Evolutionary conservation across 64 coral and sea anemone genomes (phyloP), one percentile per base, ranked within the genome.

Genomic region (Porites australiensis): DNA sequence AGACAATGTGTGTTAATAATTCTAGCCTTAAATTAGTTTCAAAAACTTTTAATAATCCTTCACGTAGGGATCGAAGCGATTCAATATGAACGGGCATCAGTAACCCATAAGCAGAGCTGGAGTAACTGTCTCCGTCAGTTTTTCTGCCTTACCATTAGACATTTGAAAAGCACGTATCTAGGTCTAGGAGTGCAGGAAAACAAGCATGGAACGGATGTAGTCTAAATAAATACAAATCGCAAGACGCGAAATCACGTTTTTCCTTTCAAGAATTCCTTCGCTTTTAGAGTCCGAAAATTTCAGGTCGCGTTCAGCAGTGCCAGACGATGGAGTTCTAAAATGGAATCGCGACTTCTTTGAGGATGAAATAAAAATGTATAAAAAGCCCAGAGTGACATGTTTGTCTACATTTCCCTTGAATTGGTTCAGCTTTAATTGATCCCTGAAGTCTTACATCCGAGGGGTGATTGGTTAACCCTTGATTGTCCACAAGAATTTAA

Each of bases 391-490:
- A 58, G 79, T 82, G 79, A 82, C 79, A 84, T 68, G 81, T 68
- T 68, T 84, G 81, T 84, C 81, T 44, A 69, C 63, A 65, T 63
- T 50, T 84, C 63, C 63, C 69, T 84, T 84, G 81, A 84, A 84
- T 84, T 84, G 51, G 44, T 84, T 84, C 19, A 84, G 81, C 81
- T 84, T 84, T 84, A 69, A 84, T 84, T 84, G 81, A 84, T 66
- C 46, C 46, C 79, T 84, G 19, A 18, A 84, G 81, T 51, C 63
- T 84, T 47, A 84, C 81, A 68, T 84, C 61, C 81, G 62, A 84
- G 63, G 44, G 44, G 63, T 63, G 81, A 45, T 84, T 84, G 67
- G 81, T 84, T 84, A 84, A 84, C 81, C 61, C 18, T 47, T 51
- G 46, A 84, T 69, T 0, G 81, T 63, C 6, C 63, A 45, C 63